phyloP scores from a whole-genome alignment of 1,140 invertebrate species.

The Metaphire vulgaris region DNA sequence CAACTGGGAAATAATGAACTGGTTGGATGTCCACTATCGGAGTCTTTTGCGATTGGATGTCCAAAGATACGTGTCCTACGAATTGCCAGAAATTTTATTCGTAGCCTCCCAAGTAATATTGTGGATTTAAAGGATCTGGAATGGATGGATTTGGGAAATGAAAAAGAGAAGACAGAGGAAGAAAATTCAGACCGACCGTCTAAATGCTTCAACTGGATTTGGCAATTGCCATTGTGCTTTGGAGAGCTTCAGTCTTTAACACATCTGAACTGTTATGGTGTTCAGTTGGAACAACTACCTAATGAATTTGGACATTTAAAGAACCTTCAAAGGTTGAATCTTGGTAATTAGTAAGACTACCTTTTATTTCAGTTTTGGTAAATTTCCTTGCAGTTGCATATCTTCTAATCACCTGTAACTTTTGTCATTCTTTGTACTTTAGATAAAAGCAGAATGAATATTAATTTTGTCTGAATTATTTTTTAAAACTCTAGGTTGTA shows the following conservation, averaged over 20 bases:
- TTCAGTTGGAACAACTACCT: neutral
- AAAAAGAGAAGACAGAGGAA: neutral
- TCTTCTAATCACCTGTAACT: neutral
- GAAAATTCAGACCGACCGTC: neutral
- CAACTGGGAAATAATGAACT: neutral
- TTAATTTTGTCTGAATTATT: neutral
- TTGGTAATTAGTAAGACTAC: neutral
- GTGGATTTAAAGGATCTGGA: neutral
- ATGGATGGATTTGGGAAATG: neutral
- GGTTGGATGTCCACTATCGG: neutral
- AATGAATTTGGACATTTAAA: neutral
- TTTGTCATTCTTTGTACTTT: neutral
- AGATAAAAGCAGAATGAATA: neutral
- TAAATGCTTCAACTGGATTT: neutral
- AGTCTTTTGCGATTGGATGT: neutral
- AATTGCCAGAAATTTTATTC: neutral
- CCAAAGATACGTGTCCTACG: neutral
- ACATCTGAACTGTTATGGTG: neutral
- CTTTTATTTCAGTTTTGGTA: neutral
- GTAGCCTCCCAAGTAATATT: neutral
- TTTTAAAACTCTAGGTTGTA: neutral
- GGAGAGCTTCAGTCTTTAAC: neutral
- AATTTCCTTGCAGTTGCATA: neutral
- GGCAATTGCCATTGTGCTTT: neutral
- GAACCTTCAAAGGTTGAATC: neutral